Evolutionary conservation across 1,140 invertebrate species (phyloP).

Genomic region (Aphelinus atriplicis): DNA sequence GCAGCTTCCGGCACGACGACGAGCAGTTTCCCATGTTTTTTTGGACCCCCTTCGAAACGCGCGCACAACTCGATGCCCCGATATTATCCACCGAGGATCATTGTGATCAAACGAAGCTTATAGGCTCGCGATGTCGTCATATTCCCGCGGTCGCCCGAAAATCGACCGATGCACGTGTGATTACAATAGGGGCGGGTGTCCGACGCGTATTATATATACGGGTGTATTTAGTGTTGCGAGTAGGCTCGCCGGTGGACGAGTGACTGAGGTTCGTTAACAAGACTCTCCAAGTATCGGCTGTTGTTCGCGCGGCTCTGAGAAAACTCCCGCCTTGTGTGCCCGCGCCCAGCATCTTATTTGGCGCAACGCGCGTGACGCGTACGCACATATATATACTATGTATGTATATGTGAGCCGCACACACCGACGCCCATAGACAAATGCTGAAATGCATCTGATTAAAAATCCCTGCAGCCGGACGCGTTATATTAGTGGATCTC

Average conservation of each 20-base stretch:
- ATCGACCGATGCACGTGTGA: neutral
- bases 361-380: neutral
- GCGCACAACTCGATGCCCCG: too few relatives aligned
- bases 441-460: too few relatives aligned
- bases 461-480: too few relatives aligned
- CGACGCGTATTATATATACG: too few relatives aligned
- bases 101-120: too few relatives aligned
- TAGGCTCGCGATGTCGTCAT: too few relatives aligned
- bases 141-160: neutral
- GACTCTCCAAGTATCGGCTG: neutral
- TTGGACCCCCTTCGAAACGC: conserved; percentile 1
- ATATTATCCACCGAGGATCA: too few relatives aligned
- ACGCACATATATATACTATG: too few relatives aligned
- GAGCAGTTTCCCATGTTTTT: conserved; percentile 49
- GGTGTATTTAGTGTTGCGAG: neutral
- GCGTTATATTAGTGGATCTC: too few relatives aligned
- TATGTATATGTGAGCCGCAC: too few relatives aligned
- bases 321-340: neutral
- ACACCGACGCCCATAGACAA: too few relatives aligned
- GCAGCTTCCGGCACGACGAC: conserved; percentile 43
- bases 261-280: neutral
- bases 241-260: conserved; percentile 18
- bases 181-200: neutral
- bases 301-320: neutral
- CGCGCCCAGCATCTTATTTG: conserved; percentile 32